Conservation (phyloP, 1,140 invertebrate genomes). For the Subanguina moxae region DNA sequence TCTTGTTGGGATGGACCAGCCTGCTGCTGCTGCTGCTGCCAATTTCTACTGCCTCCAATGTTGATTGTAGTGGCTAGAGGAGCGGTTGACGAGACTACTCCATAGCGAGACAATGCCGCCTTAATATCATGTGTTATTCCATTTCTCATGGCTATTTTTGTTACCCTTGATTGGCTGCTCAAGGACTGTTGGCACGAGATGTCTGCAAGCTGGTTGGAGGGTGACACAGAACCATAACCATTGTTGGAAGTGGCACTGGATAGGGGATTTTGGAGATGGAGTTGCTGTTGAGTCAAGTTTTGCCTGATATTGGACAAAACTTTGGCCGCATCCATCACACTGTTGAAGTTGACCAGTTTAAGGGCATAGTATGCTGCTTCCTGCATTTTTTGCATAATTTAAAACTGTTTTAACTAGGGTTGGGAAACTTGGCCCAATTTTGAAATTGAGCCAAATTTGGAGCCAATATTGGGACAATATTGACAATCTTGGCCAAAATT, state of each 20-base stretch:
- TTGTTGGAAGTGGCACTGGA: not conserved
- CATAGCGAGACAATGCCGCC: not conserved
- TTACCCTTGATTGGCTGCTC: not conserved
- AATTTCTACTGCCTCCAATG: constrained; percentile 16
- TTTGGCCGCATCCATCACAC: constrained; percentile 36
- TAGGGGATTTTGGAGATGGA: not conserved
- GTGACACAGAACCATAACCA: not conserved
- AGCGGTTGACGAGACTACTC: not conserved
- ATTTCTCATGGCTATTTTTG: not conserved
- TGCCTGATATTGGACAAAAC: constrained; percentile 34
- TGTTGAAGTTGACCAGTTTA: constrained; percentile 49
- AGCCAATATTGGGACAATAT: too few species aligned
- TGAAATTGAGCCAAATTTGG: too few species aligned
- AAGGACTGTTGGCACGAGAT: not conserved
- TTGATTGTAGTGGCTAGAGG: constrained; percentile 18
- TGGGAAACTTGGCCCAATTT: too few species aligned
- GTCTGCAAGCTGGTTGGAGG: not conserved
- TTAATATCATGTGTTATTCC: not conserved
- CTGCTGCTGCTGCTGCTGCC: not conserved
- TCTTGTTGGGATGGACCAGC: not conserved
- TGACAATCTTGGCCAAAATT: constrained; percentile 1
- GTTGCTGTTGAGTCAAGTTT: constrained; percentile 6
- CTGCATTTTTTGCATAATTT: constrained; percentile 29
- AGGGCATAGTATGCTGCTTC: constrained; percentile 51
- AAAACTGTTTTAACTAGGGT: constrained; percentile 24